phyloP scores from a whole-genome alignment of 1,140 invertebrate genomes.

The Nephila pilipes region DNA sequence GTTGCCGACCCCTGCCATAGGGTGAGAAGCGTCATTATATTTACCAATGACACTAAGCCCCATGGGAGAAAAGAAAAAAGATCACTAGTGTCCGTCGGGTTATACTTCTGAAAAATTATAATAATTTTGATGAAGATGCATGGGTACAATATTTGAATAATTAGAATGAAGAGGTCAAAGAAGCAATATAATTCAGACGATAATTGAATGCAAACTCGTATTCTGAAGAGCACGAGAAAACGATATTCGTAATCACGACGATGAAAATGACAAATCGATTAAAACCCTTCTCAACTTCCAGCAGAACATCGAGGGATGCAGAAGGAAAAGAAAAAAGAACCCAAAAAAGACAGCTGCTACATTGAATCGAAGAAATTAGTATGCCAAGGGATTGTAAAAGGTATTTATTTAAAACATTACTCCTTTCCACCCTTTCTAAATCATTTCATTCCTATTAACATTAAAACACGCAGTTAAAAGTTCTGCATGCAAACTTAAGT shows the following conservation, averaged over 20 bases:
- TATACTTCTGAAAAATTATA: no score
- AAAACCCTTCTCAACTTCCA: neutral
- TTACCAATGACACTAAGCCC: no score
- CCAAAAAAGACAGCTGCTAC: neutral
- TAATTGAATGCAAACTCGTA: neutral
- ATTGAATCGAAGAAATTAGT: neutral
- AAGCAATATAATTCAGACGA: neutral
- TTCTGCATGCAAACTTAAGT: neutral
- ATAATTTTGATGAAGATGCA: no score
- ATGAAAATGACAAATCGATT: constrained; percentile 14
- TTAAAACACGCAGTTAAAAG: constrained; percentile 9
- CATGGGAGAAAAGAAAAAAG: no score
- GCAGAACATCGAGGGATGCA: neutral
- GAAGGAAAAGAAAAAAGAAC: neutral
- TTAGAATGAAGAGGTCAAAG: neutral
- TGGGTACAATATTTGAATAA: no score
- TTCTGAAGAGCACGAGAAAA: neutral
- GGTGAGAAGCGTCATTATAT: no score
- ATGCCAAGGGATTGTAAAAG: neutral
- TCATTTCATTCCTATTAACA: neutral
- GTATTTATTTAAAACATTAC: neutral
- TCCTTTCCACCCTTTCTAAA: neutral
- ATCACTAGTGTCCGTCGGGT: no score
- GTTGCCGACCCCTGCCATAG: no score
- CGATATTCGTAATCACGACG: neutral